Conservation (phyloP, 2,797 vertebrate species). For the Muscicapa comitata region DNA sequence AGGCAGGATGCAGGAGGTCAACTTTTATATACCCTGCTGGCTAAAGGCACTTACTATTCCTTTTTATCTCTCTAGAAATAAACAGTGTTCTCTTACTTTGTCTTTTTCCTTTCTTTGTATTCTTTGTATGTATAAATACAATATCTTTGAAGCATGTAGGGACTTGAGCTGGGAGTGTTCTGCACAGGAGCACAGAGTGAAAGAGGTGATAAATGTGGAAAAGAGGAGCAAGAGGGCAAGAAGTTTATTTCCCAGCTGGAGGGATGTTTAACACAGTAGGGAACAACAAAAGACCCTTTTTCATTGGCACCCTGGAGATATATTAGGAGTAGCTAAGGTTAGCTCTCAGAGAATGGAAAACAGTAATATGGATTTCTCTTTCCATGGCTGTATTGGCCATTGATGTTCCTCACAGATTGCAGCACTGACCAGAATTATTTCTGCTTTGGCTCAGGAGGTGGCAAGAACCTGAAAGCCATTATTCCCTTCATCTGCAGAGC, state of each 20-base stretch:
- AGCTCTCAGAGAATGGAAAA: neutral
- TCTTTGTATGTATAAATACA: neutral
- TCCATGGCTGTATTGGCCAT: neutral
- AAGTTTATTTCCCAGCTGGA: neutral
- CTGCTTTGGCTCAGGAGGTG: neutral
- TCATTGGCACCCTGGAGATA: neutral
- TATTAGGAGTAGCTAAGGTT: neutral
- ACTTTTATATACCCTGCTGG: constrained; percentile 1
- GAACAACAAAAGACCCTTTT: neutral
- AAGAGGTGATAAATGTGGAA: constrained; percentile 1
- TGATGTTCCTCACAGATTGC: neutral
- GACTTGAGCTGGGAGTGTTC: neutral
- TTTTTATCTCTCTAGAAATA: constrained; percentile 49
- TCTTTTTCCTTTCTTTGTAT: neutral
- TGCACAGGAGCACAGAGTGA: neutral
- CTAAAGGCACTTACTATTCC: constrained; percentile 18
- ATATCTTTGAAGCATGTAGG: neutral
- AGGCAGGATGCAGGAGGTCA: constrained; percentile 62
- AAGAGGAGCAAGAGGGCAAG: neutral
- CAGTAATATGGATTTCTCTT: neutral
- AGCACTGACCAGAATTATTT: neutral
- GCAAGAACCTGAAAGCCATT: neutral
- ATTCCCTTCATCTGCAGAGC: neutral
- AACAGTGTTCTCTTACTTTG: neutral
- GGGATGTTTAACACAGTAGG: neutral